Conservation (phyloP, 2,797 vertebrate genomes). For the Alosa sapidissima region DNA sequence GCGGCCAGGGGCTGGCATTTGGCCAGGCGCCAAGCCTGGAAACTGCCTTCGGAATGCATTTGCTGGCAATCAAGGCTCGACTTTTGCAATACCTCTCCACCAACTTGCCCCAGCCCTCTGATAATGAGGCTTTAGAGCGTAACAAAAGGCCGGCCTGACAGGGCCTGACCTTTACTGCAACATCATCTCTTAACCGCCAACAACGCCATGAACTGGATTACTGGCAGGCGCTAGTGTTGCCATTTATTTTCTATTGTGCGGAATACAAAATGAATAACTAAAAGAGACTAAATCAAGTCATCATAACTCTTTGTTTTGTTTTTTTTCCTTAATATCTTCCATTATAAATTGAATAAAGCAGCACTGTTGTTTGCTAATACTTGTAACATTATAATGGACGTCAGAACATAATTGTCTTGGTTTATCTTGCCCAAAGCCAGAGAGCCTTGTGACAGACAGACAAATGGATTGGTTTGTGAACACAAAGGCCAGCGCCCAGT, state of each 20-base stretch:
- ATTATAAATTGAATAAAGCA: background rate
- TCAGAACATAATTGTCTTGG: background rate
- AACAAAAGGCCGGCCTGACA: slow-evolving; percentile 26
- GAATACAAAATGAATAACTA: background rate
- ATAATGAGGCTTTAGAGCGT: slow-evolving; percentile 1
- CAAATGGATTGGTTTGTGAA: background rate
- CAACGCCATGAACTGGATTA: slow-evolving; percentile 35
- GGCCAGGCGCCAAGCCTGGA: slow-evolving; percentile 54
- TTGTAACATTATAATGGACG: background rate
- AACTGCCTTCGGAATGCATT: slow-evolving; percentile 35
- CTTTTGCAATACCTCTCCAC: background rate
- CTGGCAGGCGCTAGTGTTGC: background rate
- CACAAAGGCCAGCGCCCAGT: background rate
- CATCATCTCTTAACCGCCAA: slow-evolving; percentile 31
- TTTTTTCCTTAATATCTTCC: background rate
- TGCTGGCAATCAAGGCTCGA: slow-evolving; percentile 3
- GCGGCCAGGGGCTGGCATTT: slow-evolving; percentile 46
- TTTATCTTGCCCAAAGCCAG: background rate
- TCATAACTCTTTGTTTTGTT: background rate
- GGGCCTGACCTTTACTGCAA: slow-evolving; percentile 32
- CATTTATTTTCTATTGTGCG: background rate
- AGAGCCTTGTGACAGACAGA: background rate
- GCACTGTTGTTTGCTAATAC: background rate
- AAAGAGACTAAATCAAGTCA: background rate
- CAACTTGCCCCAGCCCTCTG: background rate